phyloP scores from a whole-genome alignment of 2,113 vertebrate genomes.

The Phaetusa simplex region DNA sequence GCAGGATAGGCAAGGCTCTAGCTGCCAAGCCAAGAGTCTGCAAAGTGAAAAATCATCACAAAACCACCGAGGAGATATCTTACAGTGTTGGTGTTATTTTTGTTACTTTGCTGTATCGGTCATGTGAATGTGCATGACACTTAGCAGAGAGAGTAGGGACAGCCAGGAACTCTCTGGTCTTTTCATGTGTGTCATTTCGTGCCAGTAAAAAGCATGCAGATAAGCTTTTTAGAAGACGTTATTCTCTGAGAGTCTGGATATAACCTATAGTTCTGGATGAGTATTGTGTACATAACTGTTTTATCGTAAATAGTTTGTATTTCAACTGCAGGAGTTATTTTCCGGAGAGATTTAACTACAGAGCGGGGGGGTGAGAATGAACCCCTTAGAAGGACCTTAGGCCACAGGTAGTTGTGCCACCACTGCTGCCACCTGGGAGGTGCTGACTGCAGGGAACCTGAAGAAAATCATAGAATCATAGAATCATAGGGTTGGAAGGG shows the following conservation, averaged over 20 bases:
- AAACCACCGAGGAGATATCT: neutral
- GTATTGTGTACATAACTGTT: neutral
- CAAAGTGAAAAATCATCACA: neutral
- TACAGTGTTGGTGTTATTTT: neutral
- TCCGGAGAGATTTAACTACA: neutral
- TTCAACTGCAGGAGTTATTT: neutral
- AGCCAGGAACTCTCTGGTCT: neutral
- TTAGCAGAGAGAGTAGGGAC: neutral
- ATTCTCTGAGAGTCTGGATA: neutral
- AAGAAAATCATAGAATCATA: too few relatives aligned
- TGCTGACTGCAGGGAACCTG: neutral
- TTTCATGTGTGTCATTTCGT: neutral
- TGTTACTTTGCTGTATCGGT: neutral
- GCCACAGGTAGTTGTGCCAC: neutral
- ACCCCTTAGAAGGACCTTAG: neutral
- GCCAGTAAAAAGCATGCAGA: neutral
- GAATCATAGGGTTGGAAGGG: too few relatives aligned
- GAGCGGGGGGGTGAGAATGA: neutral
- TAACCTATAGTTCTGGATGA: neutral
- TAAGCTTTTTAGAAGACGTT: neutral
- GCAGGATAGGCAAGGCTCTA: neutral
- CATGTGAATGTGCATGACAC: neutral
- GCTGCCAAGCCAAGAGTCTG: neutral
- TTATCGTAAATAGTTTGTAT: neutral
- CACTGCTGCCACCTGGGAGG: neutral